Percentiles rank a stretch among this genome's conserved stretches.
These are phyloP conservation scores for Sycophila texana DNA, from an alignment of 2,888 invertebrate genomes.

Conservation along the genomic window DNA sequence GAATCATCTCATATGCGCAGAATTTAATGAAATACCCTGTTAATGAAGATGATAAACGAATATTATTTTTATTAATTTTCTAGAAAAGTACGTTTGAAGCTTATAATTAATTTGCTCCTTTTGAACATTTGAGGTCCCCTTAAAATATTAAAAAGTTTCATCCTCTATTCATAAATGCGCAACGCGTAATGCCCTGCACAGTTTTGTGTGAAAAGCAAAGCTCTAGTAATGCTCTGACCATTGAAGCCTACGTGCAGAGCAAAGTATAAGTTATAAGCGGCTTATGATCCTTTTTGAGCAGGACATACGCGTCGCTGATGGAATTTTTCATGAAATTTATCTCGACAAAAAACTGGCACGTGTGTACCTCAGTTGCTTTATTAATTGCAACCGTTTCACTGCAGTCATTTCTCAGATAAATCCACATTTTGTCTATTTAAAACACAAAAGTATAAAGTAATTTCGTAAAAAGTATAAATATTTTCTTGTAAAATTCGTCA, in stretches of 20 bases:
- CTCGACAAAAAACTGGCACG: neutral
- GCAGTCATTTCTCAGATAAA: too few species aligned
- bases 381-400: neutral
- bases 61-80: too few species aligned
- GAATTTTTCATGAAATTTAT: conserved; percentile 5
- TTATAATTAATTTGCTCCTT: neutral
- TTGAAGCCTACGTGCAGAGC: neutral
- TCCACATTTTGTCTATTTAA: neutral
- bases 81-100: neutral
- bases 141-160: neutral
- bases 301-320: neutral
- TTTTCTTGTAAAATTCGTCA: too few species aligned
- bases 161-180: conserved; percentile 15
- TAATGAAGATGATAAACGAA: too few species aligned
- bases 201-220: conserved; percentile 25
- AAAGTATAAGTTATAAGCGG: conserved; percentile 29
- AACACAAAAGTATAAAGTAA: neutral
- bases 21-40: too few species aligned
- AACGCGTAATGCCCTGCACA: conserved; percentile 22
- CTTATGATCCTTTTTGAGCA: conserved; percentile 32
- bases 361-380: neutral
- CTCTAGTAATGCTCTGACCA: conserved; percentile 24
- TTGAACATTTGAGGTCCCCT: neutral
- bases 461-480: too few species aligned
- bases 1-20: too few species aligned